Conservation (phyloP, 2,888 invertebrate species). For the Agrochola circellaris region DNA sequence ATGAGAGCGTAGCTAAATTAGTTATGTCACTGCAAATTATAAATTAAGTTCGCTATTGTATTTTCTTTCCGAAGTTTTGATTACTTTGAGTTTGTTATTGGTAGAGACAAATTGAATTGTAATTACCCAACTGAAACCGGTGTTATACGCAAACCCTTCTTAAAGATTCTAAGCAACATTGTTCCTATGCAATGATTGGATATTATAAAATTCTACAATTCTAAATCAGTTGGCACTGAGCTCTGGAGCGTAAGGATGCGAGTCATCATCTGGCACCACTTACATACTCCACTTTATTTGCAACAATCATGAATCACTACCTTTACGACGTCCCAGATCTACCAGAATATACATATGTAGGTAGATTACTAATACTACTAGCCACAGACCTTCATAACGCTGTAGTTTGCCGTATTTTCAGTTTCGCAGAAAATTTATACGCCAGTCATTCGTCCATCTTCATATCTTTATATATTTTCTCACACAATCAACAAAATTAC, state of each 20-base stretch:
- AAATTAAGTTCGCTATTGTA: constrained; percentile 33
- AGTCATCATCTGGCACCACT: constrained; percentile 9
- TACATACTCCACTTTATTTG: constrained; percentile 2
- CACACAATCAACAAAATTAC: background rate
- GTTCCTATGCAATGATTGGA: background rate
- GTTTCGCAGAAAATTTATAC: background rate
- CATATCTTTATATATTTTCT: background rate
- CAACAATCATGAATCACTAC: constrained; percentile 40
- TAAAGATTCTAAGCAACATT: background rate
- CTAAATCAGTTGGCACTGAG: constrained; percentile 6
- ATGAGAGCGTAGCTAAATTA: constrained; percentile 57
- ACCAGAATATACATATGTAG: constrained; percentile 7
- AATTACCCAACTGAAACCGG: constrained; percentile 18
- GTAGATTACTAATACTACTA: background rate
- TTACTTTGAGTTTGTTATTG: constrained; percentile 37
- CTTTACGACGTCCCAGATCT: background rate
- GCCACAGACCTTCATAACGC: background rate
- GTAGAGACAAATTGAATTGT: constrained; percentile 14
- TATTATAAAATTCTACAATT: constrained; percentile 13
- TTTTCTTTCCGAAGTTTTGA: constrained; percentile 30
- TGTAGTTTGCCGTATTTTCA: background rate
- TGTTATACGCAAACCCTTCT: background rate
- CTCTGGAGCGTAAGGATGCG: constrained; percentile 1
- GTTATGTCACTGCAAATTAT: constrained; percentile 49
- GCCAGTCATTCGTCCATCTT: background rate